These are phyloP conservation scores for Phenganax subtilis DNA, from an alignment of 92 coral and sea anemone species.

Conservation along the genomic window DNA sequence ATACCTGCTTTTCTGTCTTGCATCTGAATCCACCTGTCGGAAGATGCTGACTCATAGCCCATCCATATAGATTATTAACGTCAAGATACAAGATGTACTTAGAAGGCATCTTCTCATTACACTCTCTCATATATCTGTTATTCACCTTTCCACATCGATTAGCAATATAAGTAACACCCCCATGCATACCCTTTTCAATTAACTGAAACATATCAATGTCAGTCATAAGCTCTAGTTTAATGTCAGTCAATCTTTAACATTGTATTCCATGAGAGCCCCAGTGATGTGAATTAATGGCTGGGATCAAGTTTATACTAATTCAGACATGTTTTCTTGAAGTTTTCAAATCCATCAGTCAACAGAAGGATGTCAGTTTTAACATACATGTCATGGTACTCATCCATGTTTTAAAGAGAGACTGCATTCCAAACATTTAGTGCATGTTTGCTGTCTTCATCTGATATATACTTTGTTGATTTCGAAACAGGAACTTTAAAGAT, in stretches of 20 bases:
- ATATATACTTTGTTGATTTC: neutral
- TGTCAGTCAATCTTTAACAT: neutral
- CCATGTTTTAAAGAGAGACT: conserved; percentile 16
- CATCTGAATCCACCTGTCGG: no score
- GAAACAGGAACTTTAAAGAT: no score
- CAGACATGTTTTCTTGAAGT: conserved; percentile 1
- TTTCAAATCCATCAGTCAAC: conserved; percentile 14
- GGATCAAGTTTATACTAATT: neutral
- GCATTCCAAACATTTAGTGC: conserved; percentile 31
- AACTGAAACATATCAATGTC: neutral
- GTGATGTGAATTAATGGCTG: neutral
- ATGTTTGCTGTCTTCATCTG: conserved; percentile 23
- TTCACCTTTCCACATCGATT: no score
- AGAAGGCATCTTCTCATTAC: no score
- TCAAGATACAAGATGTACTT: no score
- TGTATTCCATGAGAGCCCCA: neutral
- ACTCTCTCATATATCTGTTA: no score
- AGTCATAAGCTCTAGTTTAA: neutral
- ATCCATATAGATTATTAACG: no score
- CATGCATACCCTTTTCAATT: neutral
- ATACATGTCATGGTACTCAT: conserved; percentile 28
- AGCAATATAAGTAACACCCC: no score
- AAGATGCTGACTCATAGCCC: no score
- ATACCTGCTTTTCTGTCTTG: no score
- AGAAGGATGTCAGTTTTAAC: conserved; percentile 13